Conservation (phyloP, 2,888 invertebrate genomes). For the Drosophila prolongata region DNA sequence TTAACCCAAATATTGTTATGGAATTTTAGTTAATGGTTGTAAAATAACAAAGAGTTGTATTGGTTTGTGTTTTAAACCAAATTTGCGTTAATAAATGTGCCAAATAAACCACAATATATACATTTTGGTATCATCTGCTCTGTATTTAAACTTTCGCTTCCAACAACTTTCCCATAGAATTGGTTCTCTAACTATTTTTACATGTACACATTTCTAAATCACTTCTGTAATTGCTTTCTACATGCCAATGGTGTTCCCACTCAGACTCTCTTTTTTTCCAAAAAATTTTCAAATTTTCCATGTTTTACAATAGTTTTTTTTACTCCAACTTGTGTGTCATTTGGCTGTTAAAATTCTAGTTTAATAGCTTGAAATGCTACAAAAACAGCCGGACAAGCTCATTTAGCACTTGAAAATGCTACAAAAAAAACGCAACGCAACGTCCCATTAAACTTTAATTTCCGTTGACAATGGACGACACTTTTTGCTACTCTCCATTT, state of each 20-base stretch:
- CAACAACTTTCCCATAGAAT: conserved; percentile 6
- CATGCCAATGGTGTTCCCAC: conserved; percentile 24
- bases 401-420: conserved; percentile 12
- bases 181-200: conserved; percentile 29
- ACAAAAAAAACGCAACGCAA: conserved; percentile 33
- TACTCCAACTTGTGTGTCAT: conserved; percentile 29
- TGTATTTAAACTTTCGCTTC: neutral
- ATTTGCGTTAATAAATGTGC: neutral
- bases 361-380: conserved; percentile 34
- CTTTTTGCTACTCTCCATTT: conserved; percentile 23
- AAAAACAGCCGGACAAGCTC: conserved; percentile 38
- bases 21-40: neutral
- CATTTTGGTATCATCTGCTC: conserved; percentile 1
- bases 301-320: conserved; percentile 31
- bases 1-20: neutral
- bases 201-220: conserved; percentile 36
- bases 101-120: neutral
- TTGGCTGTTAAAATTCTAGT: conserved; percentile 29
- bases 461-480: conserved; percentile 53
- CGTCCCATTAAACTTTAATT: conserved; percentile 70
- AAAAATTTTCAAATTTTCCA: conserved; percentile 17
- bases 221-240: conserved; percentile 45
- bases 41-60: neutral
- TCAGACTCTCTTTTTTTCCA: neutral
- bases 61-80: neutral